Conservation (phyloP, 1,140 invertebrate species). For the Pollicipes pollicipes region DNA sequence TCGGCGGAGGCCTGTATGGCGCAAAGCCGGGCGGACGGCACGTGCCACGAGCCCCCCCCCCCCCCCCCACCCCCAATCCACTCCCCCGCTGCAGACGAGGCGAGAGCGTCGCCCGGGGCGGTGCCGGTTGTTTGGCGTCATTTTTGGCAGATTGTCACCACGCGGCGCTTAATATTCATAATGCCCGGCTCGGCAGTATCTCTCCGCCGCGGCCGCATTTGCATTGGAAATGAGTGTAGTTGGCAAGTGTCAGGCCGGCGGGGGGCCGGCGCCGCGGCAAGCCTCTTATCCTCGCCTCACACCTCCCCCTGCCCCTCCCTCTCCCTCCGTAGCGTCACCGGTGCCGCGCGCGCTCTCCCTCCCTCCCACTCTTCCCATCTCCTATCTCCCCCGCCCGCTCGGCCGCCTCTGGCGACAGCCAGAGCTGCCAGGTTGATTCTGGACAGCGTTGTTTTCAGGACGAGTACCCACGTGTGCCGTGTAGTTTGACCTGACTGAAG, state of each 20-base stretch:
- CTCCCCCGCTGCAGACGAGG: too few relatives aligned
- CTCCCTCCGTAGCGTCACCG: not conserved
- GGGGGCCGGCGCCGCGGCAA: not conserved
- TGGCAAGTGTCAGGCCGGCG: not conserved
- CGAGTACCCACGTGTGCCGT: too few relatives aligned
- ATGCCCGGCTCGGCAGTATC: not conserved
- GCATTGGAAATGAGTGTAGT: not conserved
- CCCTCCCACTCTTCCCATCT: not conserved
- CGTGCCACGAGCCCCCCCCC: too few relatives aligned
- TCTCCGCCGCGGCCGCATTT: not conserved
- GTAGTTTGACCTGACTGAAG: too few relatives aligned
- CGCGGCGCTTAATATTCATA: not conserved
- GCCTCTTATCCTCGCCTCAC: not conserved
- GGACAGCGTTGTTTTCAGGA: too few relatives aligned
- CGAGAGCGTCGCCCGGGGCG: too few relatives aligned
- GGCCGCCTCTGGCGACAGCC: too few relatives aligned
- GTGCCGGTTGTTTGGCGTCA: not conserved
- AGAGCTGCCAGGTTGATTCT: too few relatives aligned
- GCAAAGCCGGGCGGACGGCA: too few relatives aligned
- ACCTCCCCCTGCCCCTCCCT: not conserved
- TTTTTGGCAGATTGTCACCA: not conserved
- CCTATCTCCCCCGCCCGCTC: not conserved
- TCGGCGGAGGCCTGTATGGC: too few relatives aligned
- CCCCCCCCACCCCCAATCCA: too few relatives aligned
- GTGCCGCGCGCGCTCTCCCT: not conserved